Evolutionary conservation across 2,888 invertebrate species (phyloP).

Genomic region (Chesias legatella): DNA sequence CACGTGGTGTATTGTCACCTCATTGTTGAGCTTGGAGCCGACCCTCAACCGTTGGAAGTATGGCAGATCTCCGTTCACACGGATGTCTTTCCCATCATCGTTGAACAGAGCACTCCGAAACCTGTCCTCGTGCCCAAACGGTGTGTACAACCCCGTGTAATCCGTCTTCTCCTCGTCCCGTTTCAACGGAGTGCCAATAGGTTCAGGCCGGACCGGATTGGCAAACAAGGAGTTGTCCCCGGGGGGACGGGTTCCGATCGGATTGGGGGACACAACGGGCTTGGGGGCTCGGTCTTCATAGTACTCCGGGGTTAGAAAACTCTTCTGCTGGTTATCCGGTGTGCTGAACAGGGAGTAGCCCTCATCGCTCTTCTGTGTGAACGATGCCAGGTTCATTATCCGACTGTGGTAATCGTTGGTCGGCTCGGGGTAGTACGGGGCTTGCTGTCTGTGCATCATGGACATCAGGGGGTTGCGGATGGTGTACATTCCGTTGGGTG

Average conservation of each 20-base stretch:
- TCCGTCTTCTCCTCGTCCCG: constrained; percentile 29
- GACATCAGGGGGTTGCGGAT: constrained; percentile 87
- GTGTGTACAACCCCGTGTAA: constrained; percentile 52
- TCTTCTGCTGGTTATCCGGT: constrained; percentile 48
- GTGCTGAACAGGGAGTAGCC: constrained; percentile 69
- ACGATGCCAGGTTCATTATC: constrained; percentile 66
- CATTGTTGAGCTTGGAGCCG: constrained; percentile 66
- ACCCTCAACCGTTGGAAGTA: constrained; percentile 68
- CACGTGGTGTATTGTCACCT: constrained; percentile 71
- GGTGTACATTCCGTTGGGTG: constrained; percentile 88
- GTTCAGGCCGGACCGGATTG: constrained; percentile 53
- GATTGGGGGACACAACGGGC: constrained; percentile 62
- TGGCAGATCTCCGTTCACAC: constrained; percentile 63
- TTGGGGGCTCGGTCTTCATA: constrained; percentile 52
- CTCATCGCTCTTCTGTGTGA: constrained; percentile 72
- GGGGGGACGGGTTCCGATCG: constrained; percentile 63
- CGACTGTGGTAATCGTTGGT: constrained; percentile 60
- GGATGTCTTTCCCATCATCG: constrained; percentile 44
- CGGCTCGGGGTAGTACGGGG: constrained; percentile 36
- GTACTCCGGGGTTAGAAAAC: constrained; percentile 56
- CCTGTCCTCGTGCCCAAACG: constrained; percentile 66
- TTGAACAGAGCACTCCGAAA: constrained; percentile 66
- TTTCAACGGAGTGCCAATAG: constrained; percentile 48
- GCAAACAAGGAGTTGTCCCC: constrained; percentile 60
- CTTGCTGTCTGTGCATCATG: constrained; percentile 52